A percentile compares a stretch with the other conserved stretches of the same genome.
Conservation (phyloP, 2,888 invertebrate genomes). For the Pammene fasciana region DNA sequence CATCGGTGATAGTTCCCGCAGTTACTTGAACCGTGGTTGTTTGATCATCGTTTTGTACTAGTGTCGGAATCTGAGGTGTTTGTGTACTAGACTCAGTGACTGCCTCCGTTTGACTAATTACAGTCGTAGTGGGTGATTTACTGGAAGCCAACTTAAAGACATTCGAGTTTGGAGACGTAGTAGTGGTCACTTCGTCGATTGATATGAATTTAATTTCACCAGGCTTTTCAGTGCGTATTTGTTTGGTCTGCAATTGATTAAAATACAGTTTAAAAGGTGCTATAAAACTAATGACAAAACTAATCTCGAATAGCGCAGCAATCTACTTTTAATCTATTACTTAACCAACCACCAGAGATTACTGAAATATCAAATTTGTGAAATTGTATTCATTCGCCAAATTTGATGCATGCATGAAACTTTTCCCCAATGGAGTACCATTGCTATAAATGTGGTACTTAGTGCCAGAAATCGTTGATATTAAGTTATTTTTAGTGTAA, state of each 20-base stretch:
- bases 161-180: conserved; percentile 69
- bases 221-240: conserved; percentile 80
- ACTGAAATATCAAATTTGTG: conserved; percentile 16
- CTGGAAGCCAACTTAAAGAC: conserved; percentile 72
- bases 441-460: conserved; percentile 24
- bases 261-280: conserved; percentile 37
- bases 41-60: conserved; percentile 51
- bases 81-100: conserved; percentile 69
- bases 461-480: conserved; percentile 8
- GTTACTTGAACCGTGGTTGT: conserved; percentile 52
- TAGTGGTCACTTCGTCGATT: conserved; percentile 73
- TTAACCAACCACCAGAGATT: conserved; percentile 33
- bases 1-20: conserved; percentile 49
- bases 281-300: conserved; percentile 19
- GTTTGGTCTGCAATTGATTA: conserved; percentile 77
- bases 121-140: conserved; percentile 60
- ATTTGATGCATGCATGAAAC: conserved; percentile 36
- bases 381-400: conserved; percentile 17
- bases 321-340: conserved; percentile 27
- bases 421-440: conserved; percentile 11
- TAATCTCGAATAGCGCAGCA: conserved; percentile 32
- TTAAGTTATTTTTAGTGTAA: conserved; percentile 43
- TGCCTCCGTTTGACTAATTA: conserved; percentile 52
- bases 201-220: conserved; percentile 78
- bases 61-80: conserved; percentile 61